These are phyloP conservation scores for Ooceraea biroi DNA, from an alignment of 1,140 invertebrate genomes.

Conservation along the genomic window DNA sequence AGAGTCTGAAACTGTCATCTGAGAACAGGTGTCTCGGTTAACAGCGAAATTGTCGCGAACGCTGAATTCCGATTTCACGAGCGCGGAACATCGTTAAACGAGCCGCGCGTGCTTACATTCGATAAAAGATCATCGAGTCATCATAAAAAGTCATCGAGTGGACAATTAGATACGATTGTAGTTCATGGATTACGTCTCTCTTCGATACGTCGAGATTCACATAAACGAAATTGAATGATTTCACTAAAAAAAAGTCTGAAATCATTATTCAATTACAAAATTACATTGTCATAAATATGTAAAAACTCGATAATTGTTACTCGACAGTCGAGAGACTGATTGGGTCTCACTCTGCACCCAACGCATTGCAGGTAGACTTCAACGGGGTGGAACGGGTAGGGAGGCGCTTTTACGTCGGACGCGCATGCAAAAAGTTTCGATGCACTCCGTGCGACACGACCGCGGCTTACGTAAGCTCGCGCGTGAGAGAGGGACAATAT, in stretches of 20 bases:
- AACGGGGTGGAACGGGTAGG: not conserved
- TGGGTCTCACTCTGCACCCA: no score
- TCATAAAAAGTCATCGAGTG: no score
- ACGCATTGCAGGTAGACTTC: not conserved
- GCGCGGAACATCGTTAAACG: not conserved
- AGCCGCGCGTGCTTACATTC: not conserved
- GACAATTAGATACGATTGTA: no score
- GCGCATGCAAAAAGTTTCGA: not conserved
- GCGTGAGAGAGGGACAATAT: slow-evolving; percentile 57
- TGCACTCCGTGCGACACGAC: slow-evolving; percentile 54
- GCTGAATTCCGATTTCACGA: slow-evolving; percentile 23
- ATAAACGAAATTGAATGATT: not conserved
- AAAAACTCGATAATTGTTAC: no score
- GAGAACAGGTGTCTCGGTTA: slow-evolving; percentile 64
- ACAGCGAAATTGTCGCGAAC: slow-evolving; percentile 18
- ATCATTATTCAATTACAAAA: not conserved
- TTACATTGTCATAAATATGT: not conserved
- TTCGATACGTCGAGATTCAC: no score
- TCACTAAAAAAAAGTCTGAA: not conserved
- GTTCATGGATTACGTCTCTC: no score
- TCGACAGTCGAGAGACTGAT: no score
- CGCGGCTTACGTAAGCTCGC: slow-evolving; percentile 65
- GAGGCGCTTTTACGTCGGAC: not conserved
- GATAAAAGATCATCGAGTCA: no score
- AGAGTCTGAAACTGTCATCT: slow-evolving; percentile 57